Conservation (phyloP, 1,140 invertebrate species). For the Drosophila mayri region DNA sequence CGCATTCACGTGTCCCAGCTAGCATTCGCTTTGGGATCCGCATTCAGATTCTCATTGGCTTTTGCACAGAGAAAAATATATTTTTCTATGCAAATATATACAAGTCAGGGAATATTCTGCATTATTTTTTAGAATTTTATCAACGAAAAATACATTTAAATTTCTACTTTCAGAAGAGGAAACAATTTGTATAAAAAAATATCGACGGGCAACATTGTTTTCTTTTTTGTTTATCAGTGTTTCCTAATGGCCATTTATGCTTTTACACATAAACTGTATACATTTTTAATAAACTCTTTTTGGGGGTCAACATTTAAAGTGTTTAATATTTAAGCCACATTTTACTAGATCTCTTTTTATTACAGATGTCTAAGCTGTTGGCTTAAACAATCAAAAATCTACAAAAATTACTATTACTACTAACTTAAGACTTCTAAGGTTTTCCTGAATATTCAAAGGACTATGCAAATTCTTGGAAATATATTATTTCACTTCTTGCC, state of each 20-base stretch:
- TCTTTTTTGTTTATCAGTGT: not conserved
- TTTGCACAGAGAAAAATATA: constrained; percentile 22
- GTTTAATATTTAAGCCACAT: not conserved
- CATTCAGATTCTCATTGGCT: constrained; percentile 18
- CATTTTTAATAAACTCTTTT: constrained; percentile 1
- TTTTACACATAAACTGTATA: not conserved
- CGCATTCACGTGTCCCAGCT: constrained; percentile 26
- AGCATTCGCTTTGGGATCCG: constrained; percentile 25
- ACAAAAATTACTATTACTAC: not conserved
- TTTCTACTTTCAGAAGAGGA: no score
- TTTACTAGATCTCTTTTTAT: not conserved
- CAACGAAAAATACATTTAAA: not conserved
- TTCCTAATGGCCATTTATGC: constrained; percentile 6
- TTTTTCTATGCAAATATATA: not conserved
- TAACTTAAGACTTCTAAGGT: not conserved
- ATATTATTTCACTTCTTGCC: constrained; percentile 9
- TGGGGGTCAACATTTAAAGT: not conserved
- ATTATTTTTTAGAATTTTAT: not conserved
- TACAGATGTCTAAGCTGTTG: not conserved
- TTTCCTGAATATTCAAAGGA: not conserved
- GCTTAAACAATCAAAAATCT: not conserved
- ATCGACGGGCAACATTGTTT: not conserved
- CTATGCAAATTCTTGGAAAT: constrained; percentile 6
- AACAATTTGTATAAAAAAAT: not conserved
- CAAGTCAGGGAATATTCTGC: not conserved